Base-by-base conservation (phyloP, 2,888 invertebrate genomes). In the Trichogramma dendrolimi region DNA sequence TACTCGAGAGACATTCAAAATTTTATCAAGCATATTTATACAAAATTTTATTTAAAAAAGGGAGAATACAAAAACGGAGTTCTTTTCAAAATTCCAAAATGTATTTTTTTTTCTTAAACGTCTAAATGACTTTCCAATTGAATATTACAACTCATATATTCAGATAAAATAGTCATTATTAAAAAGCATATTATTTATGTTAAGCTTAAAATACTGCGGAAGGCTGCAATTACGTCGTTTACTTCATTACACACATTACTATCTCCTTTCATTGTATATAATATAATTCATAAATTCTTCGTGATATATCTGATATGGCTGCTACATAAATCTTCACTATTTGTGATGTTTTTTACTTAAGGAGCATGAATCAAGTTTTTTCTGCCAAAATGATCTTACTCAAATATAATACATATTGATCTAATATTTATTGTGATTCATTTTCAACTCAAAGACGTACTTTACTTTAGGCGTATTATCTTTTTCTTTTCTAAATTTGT, bases 191-290 rank as follows among this genome's bases (percentile, higher is more conserved):
- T 55, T 57, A 55, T 55, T 58, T 50, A 58, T 57, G 50, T 65
- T 66, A 69, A 64, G 61, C 64, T 68, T 63, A 65, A 67, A 71
- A 72, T 72, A 72, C 70, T 72, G 70, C 65, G 68, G 64, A 70
- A 67, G 68, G 68, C 60, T 69, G 27, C 27, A 27, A 27, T 70
- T 70, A 70, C 69, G 71, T 73, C 68, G 68, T 69, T 56, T 64
- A 63, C 44, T n/a, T 5, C 4, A 41, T 40, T 56, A 39, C 14
- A 39, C 43, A 42, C 46, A 38, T 53, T 39, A 27, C 10, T 42
- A 42, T n/a, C 47, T 53, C 6, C 46, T 40, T 51, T 55, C 43
- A 55, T 51, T 59, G 51, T 59, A 14, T 64, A 43, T 62, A 60
- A 52, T 64, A 60, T 39, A 49, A n/a, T 57, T 64, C 54, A 50